Conservation (phyloP, 2,888 invertebrate genomes). For the Drosophila pseudotalamancana region DNA sequence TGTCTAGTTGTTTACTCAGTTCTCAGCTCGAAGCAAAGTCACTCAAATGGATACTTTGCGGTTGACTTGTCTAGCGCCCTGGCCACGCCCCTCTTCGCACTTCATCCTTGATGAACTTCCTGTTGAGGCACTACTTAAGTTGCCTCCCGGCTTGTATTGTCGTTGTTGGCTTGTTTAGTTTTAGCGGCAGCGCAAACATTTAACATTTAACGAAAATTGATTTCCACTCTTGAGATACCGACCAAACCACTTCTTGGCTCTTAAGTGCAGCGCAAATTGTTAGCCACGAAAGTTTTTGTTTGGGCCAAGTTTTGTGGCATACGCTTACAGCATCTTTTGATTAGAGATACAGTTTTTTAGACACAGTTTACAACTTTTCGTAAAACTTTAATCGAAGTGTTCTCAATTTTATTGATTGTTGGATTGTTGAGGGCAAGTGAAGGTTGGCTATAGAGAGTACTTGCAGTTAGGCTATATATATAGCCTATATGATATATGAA, state of each 20-base stretch:
- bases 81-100: not conserved
- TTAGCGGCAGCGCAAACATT: slow-evolving; percentile 52
- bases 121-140: slow-evolving; percentile 19
- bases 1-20: slow-evolving; percentile 31
- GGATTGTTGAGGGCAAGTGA: no score
- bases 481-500: no score
- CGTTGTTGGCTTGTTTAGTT: slow-evolving; percentile 36
- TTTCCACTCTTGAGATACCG: slow-evolving; percentile 48
- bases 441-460: no score
- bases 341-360: slow-evolving; percentile 5
- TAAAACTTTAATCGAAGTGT: not conserved
- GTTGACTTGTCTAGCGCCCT: slow-evolving; percentile 22
- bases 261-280: slow-evolving; percentile 11
- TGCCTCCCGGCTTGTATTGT: slow-evolving; percentile 27
- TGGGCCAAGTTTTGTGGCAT: slow-evolving; percentile 7
- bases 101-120: slow-evolving; percentile 33
- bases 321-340: slow-evolving; percentile 12
- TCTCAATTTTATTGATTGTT: not conserved
- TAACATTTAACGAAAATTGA: slow-evolving; percentile 64
- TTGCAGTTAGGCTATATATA: no score
- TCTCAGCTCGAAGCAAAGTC: slow-evolving; percentile 26
- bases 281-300: slow-evolving; percentile 1
- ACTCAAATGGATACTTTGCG: slow-evolving; percentile 61
- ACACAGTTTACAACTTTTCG: not conserved
- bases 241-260: slow-evolving; percentile 13